Base-by-base conservation (phyloP, 2,888 invertebrate species). In the Aporophyla nigra region DNA sequence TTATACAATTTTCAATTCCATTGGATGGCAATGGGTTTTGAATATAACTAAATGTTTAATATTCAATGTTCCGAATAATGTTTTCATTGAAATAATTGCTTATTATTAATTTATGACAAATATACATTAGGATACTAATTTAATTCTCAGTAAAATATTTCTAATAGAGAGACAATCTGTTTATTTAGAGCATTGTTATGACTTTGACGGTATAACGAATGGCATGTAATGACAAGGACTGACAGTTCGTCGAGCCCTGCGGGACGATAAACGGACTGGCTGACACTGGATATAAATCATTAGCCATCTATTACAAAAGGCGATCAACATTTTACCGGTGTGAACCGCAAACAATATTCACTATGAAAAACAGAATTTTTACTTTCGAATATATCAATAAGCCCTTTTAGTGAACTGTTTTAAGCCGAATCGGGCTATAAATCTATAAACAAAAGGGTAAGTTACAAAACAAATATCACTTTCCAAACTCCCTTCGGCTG, bases 1-100 rank as follows among this genome's bases (percentile, higher is more conserved):
- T 82, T 70, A 85, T 82, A 81, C 76, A 87, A 83, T 79, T 80
- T 70, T 75, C 67, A 82, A 85, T 86, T 82, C 76, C 62, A 77
- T 87, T 77, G 65, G 71, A 72, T 54, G 58, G 76, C 54, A 76
- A 76, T 73, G 46, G 40, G 53, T 62, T 78, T 71, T 72, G 59
- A 74, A 74, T 68, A 62, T n/a, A 53, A 66, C 62, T 76, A 68
- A 85, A 74, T 71, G 69, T 81, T 83, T 59, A 76, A 76, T 76
- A 71, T 82, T 76, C 71, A 83, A 66, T 82, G 61, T 82, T 58
- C 56, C 43, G 56, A 73, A 73, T 67, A 56, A 71, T 49, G 63
- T 69, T 85, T 80, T 74, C 68, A 82, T 82, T 82, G n/a, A 27
- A 68, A 27, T 78, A 71, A 56, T 56, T 83, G 49, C 27, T 68